phyloP scores from a whole-genome alignment of 1,140 invertebrate species.

The Eueides isabella region DNA sequence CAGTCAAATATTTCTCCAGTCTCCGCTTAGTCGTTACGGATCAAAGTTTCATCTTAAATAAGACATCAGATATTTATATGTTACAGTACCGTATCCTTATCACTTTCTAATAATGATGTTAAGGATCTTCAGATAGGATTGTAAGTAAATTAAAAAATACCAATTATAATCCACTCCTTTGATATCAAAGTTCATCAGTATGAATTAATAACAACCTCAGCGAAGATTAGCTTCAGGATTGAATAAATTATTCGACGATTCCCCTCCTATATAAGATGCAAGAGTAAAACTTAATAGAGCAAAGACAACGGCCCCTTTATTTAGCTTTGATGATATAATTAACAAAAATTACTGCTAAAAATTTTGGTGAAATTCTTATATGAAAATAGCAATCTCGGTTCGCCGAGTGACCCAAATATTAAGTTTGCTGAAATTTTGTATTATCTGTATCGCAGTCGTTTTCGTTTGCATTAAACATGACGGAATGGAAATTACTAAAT shows the following conservation, averaged over 20 bases:
- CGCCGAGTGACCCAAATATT: slow-evolving; percentile 19
- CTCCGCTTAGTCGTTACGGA: too few relatives aligned
- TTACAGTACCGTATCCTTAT: too few relatives aligned
- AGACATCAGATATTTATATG: too few relatives aligned
- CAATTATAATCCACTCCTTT: neutral
- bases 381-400: neutral
- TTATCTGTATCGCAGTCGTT: slow-evolving; percentile 4
- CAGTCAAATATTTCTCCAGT: too few relatives aligned
- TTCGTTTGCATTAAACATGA: neutral
- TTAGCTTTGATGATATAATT: slow-evolving; percentile 28
- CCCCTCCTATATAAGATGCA: slow-evolving; percentile 16
- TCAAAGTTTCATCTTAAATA: too few relatives aligned
- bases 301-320: slow-evolving; percentile 27
- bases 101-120: too few relatives aligned
- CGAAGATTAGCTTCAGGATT: slow-evolving; percentile 11
- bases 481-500: neutral
- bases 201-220: slow-evolving; percentile 9
- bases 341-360: slow-evolving; percentile 29
- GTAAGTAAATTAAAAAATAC: neutral
- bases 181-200: slow-evolving; percentile 10
- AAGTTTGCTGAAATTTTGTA: slow-evolving; percentile 6
- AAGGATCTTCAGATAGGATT: too few relatives aligned
- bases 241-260: neutral
- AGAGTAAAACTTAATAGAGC: slow-evolving; percentile 26
- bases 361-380: slow-evolving; percentile 11